phyloP scores from a whole-genome alignment of 2,113 vertebrate species.

The Epinephelus lanceolatus region DNA sequence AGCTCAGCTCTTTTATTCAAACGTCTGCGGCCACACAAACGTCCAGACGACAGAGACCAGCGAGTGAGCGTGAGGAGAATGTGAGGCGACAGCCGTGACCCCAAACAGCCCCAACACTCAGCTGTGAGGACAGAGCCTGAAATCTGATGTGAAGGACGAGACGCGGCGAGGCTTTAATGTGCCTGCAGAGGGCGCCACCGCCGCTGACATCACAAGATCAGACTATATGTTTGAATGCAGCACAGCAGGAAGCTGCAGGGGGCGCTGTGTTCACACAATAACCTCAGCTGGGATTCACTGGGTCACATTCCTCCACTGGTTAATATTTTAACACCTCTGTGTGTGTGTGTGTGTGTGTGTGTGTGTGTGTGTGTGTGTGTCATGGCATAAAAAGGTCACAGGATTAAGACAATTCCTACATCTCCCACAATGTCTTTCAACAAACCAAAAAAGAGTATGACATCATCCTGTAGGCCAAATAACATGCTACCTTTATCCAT shows the following conservation, averaged over 20 bases:
- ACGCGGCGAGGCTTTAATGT: fast-evolving
- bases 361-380: no score
- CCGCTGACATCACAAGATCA: no score
- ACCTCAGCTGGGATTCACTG: not conserved
- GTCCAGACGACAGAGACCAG: slow-evolving; percentile 3
- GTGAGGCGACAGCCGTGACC: slow-evolving; percentile 19
- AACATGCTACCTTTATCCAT: fast-evolving
- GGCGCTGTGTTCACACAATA: not conserved
- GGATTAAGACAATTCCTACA: not conserved
- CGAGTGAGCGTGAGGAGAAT: not conserved
- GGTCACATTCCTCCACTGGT: slow-evolving; percentile 15
- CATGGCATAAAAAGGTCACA: not conserved
- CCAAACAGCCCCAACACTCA: not conserved
- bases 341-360: no score
- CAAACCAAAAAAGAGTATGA: not conserved
- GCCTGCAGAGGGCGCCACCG: slow-evolving; percentile 1
- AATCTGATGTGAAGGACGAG: slow-evolving; percentile 4
- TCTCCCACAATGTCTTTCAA: slow-evolving; percentile 32
- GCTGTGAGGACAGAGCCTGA: slow-evolving; percentile 17
- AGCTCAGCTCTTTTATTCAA: not conserved
- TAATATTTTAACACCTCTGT: no score
- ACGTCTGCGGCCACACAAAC: no score
- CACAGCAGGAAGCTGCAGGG: not conserved
- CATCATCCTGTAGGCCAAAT: not conserved
- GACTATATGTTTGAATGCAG: no score